These are phyloP conservation scores for Campylomormyrus tamandua DNA, from an alignment of 2,113 vertebrate genomes.

Conservation along the genomic window DNA sequence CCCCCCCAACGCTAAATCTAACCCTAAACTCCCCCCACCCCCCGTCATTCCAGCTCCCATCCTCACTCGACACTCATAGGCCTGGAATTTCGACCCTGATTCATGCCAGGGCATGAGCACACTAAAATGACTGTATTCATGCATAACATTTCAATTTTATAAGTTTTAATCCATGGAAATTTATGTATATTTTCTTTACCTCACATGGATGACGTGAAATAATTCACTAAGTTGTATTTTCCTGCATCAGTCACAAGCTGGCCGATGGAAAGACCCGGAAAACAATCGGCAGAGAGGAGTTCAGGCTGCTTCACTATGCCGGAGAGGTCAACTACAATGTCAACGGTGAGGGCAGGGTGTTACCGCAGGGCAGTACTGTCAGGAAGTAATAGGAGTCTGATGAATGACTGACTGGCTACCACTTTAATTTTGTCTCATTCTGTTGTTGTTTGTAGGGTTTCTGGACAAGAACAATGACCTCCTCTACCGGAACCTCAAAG, in stretches of 20 bases:
- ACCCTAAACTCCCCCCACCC: background rate
- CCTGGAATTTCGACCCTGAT: background rate
- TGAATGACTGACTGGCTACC: background rate
- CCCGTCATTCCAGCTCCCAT: background rate
- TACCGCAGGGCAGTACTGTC: background rate
- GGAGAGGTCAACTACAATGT: slow-evolving; percentile 95
- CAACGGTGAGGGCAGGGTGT: slow-evolving; percentile 55
- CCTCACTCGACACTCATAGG: background rate
- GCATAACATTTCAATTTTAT: background rate
- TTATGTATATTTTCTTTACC: background rate
- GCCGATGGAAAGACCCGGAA: slow-evolving; percentile 88
- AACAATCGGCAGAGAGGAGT: slow-evolving; percentile 80
- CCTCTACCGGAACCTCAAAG: slow-evolving; percentile 90
- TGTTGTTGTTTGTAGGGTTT: slow-evolving; percentile 67
- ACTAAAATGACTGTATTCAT: too few species aligned
- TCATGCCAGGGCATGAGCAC: too few species aligned
- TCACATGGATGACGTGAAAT: background rate
- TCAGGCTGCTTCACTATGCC: slow-evolving; percentile 87
- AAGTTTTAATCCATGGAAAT: background rate
- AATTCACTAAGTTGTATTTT: background rate
- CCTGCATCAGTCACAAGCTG: slow-evolving; percentile 77
- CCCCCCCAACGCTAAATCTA: background rate
- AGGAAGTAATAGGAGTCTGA: background rate
- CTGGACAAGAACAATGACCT: slow-evolving; percentile 96
- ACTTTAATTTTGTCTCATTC: background rate